Base-by-base conservation (phyloP, 2,888 invertebrate genomes). In the Limulus polyphemus region DNA sequence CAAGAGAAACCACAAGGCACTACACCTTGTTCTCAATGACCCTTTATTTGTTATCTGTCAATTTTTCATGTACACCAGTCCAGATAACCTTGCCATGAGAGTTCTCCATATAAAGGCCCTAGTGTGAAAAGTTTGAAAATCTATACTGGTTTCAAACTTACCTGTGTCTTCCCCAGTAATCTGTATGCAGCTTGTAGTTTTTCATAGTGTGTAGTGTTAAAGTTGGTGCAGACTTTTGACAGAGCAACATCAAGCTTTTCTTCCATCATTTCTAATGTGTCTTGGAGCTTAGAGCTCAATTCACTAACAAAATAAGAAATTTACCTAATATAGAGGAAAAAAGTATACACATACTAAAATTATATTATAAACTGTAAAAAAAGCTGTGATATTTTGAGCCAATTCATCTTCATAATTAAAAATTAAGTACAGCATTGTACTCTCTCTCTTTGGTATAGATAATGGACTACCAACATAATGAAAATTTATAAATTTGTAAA, bases 191-290 rank as follows among this genome's bases (percentile, higher is more conserved):
- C 84, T 73, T 91, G 88, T 0, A 97, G 79, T 70, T 90, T 87
- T 11, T 83, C 81, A 74, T 95, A 98, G 10, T 85, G 84, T 12
- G 81, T 66, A 80, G 81, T 58, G 55, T 70, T 67, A 57, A 70
- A 70, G 51, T 62, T 61, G 17, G 60, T 59, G 47, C 69, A 70
- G 69, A 89, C 84, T 72, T 86, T 86, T 0, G 90, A 84, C 12
- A 97, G 79, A 1, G 92, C 90, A 0, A 84, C 83, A 73, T 97
- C 95, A 54, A 97, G 75, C 71, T 91, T 90, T 68, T 92, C 90
- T 74, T 97, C 95, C 0, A 92, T 90, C 79, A 90, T 83, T 65
- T 89, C 87, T 60, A 95, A 77, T 0, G 91, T 93, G 74, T 95
- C 94, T 75, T 93, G 91, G 0, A 97, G 78, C 73, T 94, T 87